Percentiles rank a stretch among this genome's conserved stretches.
phyloP scores from a whole-genome alignment of 2,888 invertebrate genomes.

The Dromius quadrimaculatus region DNA sequence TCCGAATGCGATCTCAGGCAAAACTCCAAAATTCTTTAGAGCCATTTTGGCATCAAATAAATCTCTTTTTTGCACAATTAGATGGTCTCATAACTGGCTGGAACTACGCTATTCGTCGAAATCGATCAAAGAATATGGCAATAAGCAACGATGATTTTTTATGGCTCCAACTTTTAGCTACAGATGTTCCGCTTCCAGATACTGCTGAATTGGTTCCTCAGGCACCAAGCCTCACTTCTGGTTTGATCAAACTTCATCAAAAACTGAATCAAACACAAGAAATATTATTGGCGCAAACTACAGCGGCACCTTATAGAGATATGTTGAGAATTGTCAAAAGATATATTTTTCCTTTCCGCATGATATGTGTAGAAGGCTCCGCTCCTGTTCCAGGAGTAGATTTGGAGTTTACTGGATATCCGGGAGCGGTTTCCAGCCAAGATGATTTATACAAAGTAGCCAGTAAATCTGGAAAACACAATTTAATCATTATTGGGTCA shows the following conservation, averaged over 20 bases:
- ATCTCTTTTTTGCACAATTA: slow-evolving; percentile 81
- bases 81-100: slow-evolving; percentile 84
- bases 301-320: slow-evolving; percentile 74
- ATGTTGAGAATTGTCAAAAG: slow-evolving; percentile 89
- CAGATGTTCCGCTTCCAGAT: slow-evolving; percentile 63
- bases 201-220: slow-evolving; percentile 59
- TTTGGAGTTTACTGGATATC: slow-evolving; percentile 86
- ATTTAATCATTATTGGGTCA: slow-evolving; percentile 25
- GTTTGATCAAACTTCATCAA: slow-evolving; percentile 69
- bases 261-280: slow-evolving; percentile 63
- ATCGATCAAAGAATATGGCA: slow-evolving; percentile 71
- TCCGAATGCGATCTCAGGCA: slow-evolving; percentile 73
- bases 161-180: slow-evolving; percentile 77
- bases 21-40: slow-evolving; percentile 66
- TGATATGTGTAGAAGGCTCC: slow-evolving; percentile 67
- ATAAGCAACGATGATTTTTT: slow-evolving; percentile 75
- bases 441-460: slow-evolving; percentile 83
- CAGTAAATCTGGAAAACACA: slow-evolving; percentile 13
- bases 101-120: slow-evolving; percentile 76
- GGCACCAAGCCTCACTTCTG: slow-evolving; percentile 71
- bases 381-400: slow-evolving; percentile 75
- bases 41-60: slow-evolving; percentile 90
- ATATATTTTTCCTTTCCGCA: slow-evolving; percentile 83
- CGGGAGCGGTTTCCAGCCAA: slow-evolving; percentile 83
- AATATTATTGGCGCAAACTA: slow-evolving; percentile 84